Evolutionary conservation across 2,797 vertebrate genomes (phyloP).

Genomic region (Cyprinella venusta): DNA sequence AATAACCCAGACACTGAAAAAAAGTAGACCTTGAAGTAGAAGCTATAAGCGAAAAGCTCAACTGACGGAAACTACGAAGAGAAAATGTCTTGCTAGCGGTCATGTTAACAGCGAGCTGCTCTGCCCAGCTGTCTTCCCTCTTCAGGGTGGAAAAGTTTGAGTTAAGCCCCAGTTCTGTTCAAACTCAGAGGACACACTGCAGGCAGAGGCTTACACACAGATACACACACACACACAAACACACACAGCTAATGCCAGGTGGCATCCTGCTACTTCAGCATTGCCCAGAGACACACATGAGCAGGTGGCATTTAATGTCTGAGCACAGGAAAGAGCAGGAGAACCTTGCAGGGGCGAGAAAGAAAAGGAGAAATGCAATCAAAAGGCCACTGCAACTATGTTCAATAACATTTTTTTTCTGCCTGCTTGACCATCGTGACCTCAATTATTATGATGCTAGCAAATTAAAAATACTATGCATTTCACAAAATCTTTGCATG

Average conservation of each 20-base stretch:
- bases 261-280: conserved; percentile 60
- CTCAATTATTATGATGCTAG: not conserved
- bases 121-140: conserved; percentile 56
- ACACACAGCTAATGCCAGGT: conserved; percentile 59
- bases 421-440: not conserved
- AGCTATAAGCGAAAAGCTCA: conserved; percentile 14
- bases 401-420: not conserved
- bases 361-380: conserved; percentile 26
- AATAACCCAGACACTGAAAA: conserved; percentile 20
- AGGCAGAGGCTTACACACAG: conserved; percentile 28
- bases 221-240: conserved; percentile 10
- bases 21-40: not conserved
- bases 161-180: conserved; percentile 56
- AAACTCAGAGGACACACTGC: conserved; percentile 46
- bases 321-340: conserved; percentile 31
- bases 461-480: not conserved
- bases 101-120: conserved; percentile 46
- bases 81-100: conserved; percentile 46
- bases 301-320: conserved; percentile 64
- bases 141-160: conserved; percentile 51
- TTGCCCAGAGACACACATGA: conserved; percentile 57
- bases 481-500: not conserved
- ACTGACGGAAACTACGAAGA: not conserved
- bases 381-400: conserved; percentile 28
- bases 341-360: conserved; percentile 18